phyloP scores from a whole-genome alignment of 2,797 vertebrate species.

The Anolis apletophallus region DNA sequence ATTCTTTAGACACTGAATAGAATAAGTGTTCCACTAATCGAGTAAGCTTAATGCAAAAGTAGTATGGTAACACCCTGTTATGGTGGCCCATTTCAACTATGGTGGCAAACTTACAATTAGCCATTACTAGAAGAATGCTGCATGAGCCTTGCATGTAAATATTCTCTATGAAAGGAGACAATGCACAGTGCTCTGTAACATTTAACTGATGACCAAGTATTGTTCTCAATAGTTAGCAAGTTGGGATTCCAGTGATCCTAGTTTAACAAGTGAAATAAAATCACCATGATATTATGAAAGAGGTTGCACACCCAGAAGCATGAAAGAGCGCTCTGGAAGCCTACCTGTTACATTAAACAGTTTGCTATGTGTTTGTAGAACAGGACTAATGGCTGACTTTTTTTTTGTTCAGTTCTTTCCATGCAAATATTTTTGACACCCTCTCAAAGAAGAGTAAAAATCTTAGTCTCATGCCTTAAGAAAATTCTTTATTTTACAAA shows the following conservation, averaged over 20 bases:
- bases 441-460: not conserved
- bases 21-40: not conserved
- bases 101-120: not conserved
- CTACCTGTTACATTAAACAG: not conserved
- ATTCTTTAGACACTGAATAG: not conserved
- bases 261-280: not conserved
- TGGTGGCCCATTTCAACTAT: not conserved
- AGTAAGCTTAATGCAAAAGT: no score
- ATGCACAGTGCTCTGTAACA: not conserved
- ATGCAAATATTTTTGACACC: not conserved
- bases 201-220: not conserved
- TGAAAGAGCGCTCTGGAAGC: not conserved
- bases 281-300: not conserved
- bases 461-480: slow-evolving; percentile 60
- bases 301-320: not conserved
- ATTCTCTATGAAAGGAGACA: not conserved
- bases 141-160: not conserved
- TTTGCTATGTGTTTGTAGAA: not conserved
- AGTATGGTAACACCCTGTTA: not conserved
- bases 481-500: slow-evolving; percentile 86
- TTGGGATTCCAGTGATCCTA: not conserved
- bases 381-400: not conserved
- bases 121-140: not conserved
- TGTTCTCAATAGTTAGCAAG: not conserved
- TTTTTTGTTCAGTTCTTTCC: not conserved